Evolutionary conservation across 2,888 invertebrate genomes (phyloP).

Genomic region (Endomychus coccineus): DNA sequence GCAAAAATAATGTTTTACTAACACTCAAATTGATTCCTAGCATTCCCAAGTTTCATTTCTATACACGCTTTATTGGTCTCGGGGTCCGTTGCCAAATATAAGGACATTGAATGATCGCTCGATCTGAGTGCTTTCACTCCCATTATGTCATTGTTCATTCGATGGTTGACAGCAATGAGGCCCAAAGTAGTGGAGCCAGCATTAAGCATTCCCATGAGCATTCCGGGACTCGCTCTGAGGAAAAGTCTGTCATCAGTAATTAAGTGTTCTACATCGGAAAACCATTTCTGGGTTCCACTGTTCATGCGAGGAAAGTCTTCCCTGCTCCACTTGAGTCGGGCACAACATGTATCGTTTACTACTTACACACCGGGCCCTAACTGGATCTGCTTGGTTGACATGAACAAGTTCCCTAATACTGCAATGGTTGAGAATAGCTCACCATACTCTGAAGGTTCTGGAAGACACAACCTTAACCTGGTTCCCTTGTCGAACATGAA

Average conservation of each 20-base stretch:
- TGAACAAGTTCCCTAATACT: slow-evolving; percentile 14
- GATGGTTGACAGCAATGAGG: slow-evolving; percentile 14
- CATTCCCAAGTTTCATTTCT: slow-evolving; percentile 8
- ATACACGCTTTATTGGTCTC: slow-evolving; percentile 3
- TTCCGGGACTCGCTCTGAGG: slow-evolving; percentile 20
- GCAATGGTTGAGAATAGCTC: slow-evolving; percentile 15
- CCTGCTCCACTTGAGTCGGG: slow-evolving; percentile 3
- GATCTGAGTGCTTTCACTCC: slow-evolving; percentile 15
- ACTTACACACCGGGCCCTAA: slow-evolving; percentile 13
- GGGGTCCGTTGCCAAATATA: slow-evolving; percentile 9
- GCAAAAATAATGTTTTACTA: slow-evolving; percentile 22
- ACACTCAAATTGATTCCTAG: slow-evolving; percentile 20
- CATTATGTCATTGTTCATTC: slow-evolving; percentile 9
- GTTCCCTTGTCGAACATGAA: slow-evolving; percentile 18
- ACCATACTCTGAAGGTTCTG: slow-evolving; percentile 7
- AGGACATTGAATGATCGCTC: slow-evolving; percentile 18
- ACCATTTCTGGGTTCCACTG: slow-evolving; percentile 2
- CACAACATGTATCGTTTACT: not conserved
- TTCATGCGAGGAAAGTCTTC: not conserved
- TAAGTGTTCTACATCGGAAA: not conserved
- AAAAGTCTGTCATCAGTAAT: slow-evolving; percentile 7
- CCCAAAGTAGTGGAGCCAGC: slow-evolving; percentile 24
- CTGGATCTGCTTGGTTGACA: slow-evolving; percentile 17
- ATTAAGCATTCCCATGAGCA: slow-evolving; percentile 30
- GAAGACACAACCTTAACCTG: slow-evolving; percentile 7